Evolutionary conservation across 1,140 invertebrate genomes (phyloP).

Genomic region (Cyclargus thomasi): DNA sequence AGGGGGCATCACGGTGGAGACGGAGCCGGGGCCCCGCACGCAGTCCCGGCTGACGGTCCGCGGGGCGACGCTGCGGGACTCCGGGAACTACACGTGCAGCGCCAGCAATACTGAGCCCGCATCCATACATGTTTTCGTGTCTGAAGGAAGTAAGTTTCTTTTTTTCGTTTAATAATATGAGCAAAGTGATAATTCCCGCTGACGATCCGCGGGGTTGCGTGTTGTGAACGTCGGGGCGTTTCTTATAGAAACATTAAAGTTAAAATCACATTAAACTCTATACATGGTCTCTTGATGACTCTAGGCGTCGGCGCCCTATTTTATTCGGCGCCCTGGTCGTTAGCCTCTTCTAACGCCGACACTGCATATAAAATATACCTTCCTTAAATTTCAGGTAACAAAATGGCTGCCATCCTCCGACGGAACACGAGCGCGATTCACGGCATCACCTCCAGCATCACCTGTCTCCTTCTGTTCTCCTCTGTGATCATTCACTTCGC

Average conservation of each 20-base stretch:
- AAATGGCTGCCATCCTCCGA: constrained; percentile 66
- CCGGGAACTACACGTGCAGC: constrained; percentile 93
- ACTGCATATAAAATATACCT: background rate
- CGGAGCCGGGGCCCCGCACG: constrained; percentile 87
- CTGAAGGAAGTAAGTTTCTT: constrained; percentile 82
- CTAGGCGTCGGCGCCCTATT: no score
- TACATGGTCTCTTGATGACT: no score
- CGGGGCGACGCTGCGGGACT: constrained; percentile 88
- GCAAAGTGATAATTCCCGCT: no score
- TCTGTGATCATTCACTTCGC: constrained; percentile 51
- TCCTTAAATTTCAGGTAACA: constrained; percentile 47
- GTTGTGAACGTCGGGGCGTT: no score
- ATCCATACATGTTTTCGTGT: constrained; percentile 92
- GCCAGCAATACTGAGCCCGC: constrained; percentile 92
- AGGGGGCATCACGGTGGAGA: constrained; percentile 89
- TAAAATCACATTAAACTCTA: no score
- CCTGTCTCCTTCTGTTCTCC: constrained; percentile 50
- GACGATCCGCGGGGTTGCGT: no score
- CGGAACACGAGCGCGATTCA: constrained; percentile 63
- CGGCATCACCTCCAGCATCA: constrained; percentile 61
- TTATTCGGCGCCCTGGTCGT: background rate
- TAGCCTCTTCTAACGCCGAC: no score
- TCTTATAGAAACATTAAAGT: no score
- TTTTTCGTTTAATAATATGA: no score
- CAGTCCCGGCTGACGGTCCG: constrained; percentile 88